Conservation (phyloP, 2,888 invertebrate species). For the Rhamphomyia laevipes region DNA sequence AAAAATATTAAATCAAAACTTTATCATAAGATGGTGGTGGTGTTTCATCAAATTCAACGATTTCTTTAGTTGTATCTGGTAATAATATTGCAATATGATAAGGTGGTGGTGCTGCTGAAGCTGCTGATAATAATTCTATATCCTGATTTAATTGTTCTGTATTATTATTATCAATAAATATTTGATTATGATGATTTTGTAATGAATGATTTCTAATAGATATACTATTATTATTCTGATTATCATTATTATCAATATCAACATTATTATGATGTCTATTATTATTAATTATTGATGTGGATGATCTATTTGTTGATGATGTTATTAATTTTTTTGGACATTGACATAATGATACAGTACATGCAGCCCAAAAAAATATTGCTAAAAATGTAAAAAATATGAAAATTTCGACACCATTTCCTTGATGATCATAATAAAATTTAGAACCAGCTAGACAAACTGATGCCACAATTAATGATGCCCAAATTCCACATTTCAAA, state of each 20-base stretch:
- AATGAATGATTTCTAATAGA: conserved; percentile 6
- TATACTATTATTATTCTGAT: conserved; percentile 2
- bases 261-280: conserved; percentile 17
- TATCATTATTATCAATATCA: conserved; percentile 12
- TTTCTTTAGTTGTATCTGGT: conserved; percentile 41
- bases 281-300: conserved; percentile 33
- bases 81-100: conserved; percentile 73
- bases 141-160: conserved; percentile 8
- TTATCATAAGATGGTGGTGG: conserved; percentile 67
- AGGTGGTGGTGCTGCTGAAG: conserved; percentile 51
- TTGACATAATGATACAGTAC: conserved; percentile 50
- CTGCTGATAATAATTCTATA: conserved; percentile 16
- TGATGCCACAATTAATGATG: conserved; percentile 55
- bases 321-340: conserved; percentile 34
- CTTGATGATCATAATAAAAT: conserved; percentile 58
- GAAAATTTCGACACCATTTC: conserved; percentile 46
- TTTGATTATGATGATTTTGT: conserved; percentile 9
- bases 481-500: conserved; percentile 58
- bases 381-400: conserved; percentile 52
- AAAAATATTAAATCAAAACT: conserved; percentile 54
- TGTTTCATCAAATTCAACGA: conserved; percentile 39
- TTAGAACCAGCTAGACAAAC: conserved; percentile 59
- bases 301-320: conserved; percentile 15
- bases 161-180: conserved; percentile 6
- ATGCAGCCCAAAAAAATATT: conserved; percentile 50